These are phyloP conservation scores for Dasypus novemcinctus DNA, from an alignment of 2,113 vertebrate species.

Conservation along the genomic window DNA sequence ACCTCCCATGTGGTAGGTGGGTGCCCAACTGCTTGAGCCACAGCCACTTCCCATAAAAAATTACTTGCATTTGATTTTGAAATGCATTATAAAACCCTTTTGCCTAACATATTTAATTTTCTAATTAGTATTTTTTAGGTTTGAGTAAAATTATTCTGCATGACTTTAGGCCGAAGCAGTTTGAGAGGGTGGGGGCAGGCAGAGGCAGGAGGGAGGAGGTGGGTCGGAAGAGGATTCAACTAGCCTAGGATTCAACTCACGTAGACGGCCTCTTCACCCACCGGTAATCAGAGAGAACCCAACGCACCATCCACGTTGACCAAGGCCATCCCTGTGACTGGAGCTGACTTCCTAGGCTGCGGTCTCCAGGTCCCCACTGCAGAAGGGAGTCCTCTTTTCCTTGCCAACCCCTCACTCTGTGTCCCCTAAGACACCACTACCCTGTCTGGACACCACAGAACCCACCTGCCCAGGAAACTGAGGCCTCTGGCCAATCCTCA, in stretches of 20 bases:
- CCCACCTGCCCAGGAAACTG: background rate
- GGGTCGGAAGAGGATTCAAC: background rate
- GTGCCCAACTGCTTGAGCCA: no score
- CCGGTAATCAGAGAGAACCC: background rate
- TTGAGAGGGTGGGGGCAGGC: background rate
- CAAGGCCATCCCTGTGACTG: background rate
- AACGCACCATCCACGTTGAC: background rate
- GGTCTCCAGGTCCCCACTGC: background rate
- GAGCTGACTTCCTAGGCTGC: background rate
- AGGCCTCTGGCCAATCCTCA: background rate
- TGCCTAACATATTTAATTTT: background rate
- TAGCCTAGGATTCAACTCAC: background rate
- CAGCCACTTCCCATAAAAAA: no score
- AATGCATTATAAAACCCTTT: background rate
- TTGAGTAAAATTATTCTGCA: background rate
- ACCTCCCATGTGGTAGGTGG: no score
- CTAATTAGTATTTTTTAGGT: slow-evolving; percentile 1
- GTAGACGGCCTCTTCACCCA: background rate
- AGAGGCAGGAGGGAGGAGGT: background rate
- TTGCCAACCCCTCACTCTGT: background rate
- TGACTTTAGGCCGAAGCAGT: background rate
- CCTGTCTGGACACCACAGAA: background rate
- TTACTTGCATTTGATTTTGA: background rate
- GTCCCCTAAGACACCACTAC: background rate
- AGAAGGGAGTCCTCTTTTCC: background rate